Evolutionary conservation across 2,797 vertebrate genomes (phyloP), one percentile per base, ranked within the genome.

Genomic region (Sitta carolinensis): DNA sequence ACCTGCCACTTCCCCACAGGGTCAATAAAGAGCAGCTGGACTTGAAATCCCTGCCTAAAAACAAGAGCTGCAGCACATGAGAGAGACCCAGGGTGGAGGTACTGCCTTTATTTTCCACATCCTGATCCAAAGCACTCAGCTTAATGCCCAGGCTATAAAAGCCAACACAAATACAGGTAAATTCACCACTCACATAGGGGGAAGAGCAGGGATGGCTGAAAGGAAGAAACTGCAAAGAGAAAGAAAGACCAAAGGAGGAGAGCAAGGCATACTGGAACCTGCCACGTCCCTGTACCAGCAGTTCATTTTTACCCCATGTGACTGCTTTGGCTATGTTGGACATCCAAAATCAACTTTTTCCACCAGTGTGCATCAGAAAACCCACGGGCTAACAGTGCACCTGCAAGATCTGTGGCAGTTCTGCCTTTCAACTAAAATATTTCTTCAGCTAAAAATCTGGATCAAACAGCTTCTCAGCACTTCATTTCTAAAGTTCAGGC

Each of bases 1-100:
- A 91, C 95, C 85, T 96, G 94, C 63, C 91, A 68, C 77, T 90
- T 91, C 87, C 80, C 85, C 63, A 82, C 64, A 63, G 77, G 93
- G 89, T 91, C 92, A 94, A 76, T 75, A 78, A 55, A 67, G 70
- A 96, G 89, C 91, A 96, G 85, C 91, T 95, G 95, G 85, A 93
- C 92, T 83, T 77, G 83, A 96, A 95, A 94, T 83, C 81, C 48
- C 70, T 85, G 94, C 90, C 90, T 93, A 84, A 70, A 94, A 92
- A 79, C 80, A 94, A 76, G 70, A 94, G 95, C 91, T 96, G 96
- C 59, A 67, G 54, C 51, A 58, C 58, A 54, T 1, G 6, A 88
- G 87, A 73, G 1, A 80, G 75, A 89, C 36, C 62, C 62, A 55
- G 58, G 91, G 76, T 29, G 36, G 59, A 90, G 79, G 48, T 52